Evolutionary conservation across 2,113 vertebrate genomes (phyloP).

Genomic region (Lasiurus cinereus): DNA sequence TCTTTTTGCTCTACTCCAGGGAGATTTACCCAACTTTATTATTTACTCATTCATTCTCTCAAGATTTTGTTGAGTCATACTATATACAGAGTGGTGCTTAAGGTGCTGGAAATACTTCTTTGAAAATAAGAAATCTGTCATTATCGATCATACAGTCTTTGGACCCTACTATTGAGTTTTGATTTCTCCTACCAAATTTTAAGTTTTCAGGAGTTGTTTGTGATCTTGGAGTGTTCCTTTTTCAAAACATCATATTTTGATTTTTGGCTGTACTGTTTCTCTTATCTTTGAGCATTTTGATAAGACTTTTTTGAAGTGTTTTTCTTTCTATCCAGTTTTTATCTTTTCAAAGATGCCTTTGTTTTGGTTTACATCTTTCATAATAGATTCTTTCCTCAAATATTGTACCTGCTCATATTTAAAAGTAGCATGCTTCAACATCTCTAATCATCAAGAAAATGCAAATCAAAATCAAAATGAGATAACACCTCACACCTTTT

Average conservation of each 20-base stretch:
- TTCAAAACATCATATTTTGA: neutral
- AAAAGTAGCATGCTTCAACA: neutral
- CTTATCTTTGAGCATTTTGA: constrained; percentile 9
- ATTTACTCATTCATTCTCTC: constrained; percentile 6
- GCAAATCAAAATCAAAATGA: neutral
- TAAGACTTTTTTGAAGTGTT: neutral
- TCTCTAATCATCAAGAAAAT: neutral
- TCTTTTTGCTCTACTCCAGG: neutral
- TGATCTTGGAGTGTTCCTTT: neutral
- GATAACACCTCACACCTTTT: neutral
- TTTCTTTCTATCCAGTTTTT: neutral
- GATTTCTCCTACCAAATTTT: constrained; percentile 41
- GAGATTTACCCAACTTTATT: neutral
- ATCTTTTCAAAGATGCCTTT: neutral
- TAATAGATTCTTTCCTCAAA: neutral
- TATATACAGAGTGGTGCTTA: neutral
- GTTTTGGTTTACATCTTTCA: constrained; percentile 17
- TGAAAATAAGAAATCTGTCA: neutral
- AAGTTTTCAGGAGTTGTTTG: neutral
- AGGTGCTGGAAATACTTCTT: neutral
- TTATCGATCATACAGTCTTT: neutral
- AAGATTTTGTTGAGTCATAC: neutral
- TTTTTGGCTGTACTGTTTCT: neutral
- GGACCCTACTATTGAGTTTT: neutral
- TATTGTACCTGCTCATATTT: neutral